Evolutionary conservation across 2,888 invertebrate genomes (phyloP), one percentile per base, ranked within the genome.

Genomic region (Harpalus rubripes): DNA sequence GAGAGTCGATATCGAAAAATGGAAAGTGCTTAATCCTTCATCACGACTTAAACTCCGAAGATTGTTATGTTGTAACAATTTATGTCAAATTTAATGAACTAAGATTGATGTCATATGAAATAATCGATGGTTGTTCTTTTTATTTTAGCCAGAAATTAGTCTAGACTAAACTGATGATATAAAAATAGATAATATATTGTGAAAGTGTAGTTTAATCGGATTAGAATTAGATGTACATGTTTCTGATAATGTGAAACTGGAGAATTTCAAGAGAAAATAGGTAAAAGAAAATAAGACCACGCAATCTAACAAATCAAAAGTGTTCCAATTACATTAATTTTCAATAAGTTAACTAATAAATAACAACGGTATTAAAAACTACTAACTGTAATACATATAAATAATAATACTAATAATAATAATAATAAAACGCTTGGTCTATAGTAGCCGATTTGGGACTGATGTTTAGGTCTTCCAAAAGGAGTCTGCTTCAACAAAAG

Each of bases 71-170:
- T 68, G 68, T 68, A 68, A 68, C 41, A 68, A 39, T 68, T 68
- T 22, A 63, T 63, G 63, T 68, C 68, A 68, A 68, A 63, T 32
- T 32, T 68, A 68, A 68, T 68, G 68, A 68, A 68, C 41, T 68
- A 68, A 68, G 68, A 68, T 68, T 68, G 68, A 68, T 68, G 68
- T 68, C 68, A 68, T 68, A 68, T 15, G n/a, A 68, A 68, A 68
- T 63, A 16, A 63, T 63, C 18, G 63, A 63, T 63, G 7, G 12
- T 26, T 61, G 18, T 63, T 59, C 18, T 18, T 59, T 63, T 63
- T 63, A 12, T 63, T 22, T 63, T 63, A 12, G 26, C 7, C 44
- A 52, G 44, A 52, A 52, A 52, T 52, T 52, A 52, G 44, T 52
- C 44, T 52, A 52, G 10, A 52, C 32, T 32, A 5, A 5, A 52